These are phyloP conservation scores for Pristiophorus japonicus DNA, from an alignment of 2,113 vertebrate species.

Conservation along the genomic window DNA sequence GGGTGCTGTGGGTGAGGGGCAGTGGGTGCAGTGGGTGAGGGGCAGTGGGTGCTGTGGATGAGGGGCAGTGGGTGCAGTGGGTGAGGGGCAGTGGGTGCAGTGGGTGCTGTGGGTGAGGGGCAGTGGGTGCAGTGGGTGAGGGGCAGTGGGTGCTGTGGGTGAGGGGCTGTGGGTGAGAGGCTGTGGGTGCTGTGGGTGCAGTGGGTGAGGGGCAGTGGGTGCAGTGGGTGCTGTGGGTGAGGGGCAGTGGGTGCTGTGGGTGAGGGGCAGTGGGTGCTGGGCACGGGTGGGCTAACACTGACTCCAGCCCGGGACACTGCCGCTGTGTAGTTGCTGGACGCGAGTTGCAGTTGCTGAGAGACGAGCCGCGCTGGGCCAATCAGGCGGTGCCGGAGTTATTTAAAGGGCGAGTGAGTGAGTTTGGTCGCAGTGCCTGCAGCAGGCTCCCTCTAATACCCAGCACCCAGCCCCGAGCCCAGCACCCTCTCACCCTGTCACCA, in stretches of 20 bases:
- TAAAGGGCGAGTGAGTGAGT: not conserved
- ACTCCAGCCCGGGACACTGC: too few relatives aligned
- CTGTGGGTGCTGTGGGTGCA: not conserved
- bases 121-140: not conserved
- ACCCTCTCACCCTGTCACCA: not conserved
- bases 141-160: not conserved
- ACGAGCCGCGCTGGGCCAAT: not conserved
- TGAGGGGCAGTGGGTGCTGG: too few relatives aligned
- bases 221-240: too few relatives aligned
- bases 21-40: too few relatives aligned
- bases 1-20: too few relatives aligned
- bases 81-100: too few relatives aligned
- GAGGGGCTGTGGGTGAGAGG: not conserved
- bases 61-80: too few relatives aligned
- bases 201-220: too few relatives aligned
- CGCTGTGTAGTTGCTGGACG: not conserved
- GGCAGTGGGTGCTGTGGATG: too few relatives aligned
- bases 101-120: not conserved
- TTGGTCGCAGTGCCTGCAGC: not conserved
- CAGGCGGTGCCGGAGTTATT: not conserved
- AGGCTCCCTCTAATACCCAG: not conserved
- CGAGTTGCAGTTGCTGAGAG: not conserved
- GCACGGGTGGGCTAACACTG: too few relatives aligned
- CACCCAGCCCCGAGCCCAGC: not conserved
- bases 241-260: too few relatives aligned